Base-by-base conservation (phyloP, 1,140 invertebrate genomes). In the Stenopsyche tienmushanensis region DNA sequence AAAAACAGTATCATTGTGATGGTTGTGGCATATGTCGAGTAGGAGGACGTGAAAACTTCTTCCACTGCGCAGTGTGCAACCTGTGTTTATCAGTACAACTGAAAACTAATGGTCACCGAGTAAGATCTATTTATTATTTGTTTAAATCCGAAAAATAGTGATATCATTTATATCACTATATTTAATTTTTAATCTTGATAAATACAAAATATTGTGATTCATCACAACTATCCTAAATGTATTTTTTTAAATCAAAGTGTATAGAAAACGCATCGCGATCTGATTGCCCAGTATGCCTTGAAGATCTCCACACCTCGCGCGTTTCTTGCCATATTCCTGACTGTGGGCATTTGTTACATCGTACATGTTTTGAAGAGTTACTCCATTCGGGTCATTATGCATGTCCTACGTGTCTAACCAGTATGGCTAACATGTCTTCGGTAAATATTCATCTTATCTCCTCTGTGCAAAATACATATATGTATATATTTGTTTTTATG, bases 1-100 rank as follows among this genome's bases (percentile, higher is more conserved):
- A 92, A 74, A 84, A 88, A 72, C 92, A 94, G 76, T 96, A 92
- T 78, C 93, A 96, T 73, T 96, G 93, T 72, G 85, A 90, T 64
- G 89, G 87, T 1, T 96, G 93, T 79, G 92, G 92, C 0, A 90
- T 96, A 65, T 96, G 93, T 72, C 85, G 93, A 44, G 86, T 94
- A 65, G 93, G 92, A 1, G 92, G 92, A 0, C 79, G 88, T 18
- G 90, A 93, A 63, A 86, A 89, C 69, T 95, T 91, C 79, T 94
- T 93, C 75, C 93, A 95, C 76, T 95, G 93, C 76, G 83, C 86
- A 70, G 87, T 86, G 24, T 94, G 92, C 80, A 91, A 94, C 73
- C 91, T 94, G 86, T 95, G 93, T 73, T 80, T 94, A 62, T 90
- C 90, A 0, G 83, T 89, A 52, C 84, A 88, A 72, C 75, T 94